phyloP scores from a whole-genome alignment of 2,113 vertebrate species.

The Phoxinus phoxinus region DNA sequence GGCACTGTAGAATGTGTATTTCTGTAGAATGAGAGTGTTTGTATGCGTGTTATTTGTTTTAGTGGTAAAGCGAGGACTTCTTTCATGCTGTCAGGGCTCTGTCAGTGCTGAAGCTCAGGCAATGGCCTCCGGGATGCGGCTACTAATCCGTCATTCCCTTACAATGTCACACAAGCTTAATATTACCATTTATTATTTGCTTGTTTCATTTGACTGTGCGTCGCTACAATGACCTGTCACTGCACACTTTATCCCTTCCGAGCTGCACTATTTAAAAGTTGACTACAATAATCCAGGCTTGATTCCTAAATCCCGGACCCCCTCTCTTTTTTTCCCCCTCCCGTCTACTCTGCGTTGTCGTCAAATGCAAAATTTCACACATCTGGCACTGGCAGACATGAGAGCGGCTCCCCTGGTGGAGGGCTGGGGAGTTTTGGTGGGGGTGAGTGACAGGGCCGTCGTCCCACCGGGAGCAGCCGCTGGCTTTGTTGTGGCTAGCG shows the following conservation, averaged over 20 bases:
- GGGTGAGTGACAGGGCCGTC: conserved; percentile 81
- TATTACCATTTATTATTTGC: conserved; percentile 83
- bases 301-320: conserved; percentile 78
- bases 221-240: conserved; percentile 79
- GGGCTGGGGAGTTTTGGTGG: conserved; percentile 1
- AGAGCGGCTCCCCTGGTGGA: conserved; percentile 49
- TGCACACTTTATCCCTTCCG: conserved; percentile 73
- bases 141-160: conserved; percentile 76
- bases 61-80: conserved; percentile 46
- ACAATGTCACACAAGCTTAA: conserved; percentile 82
- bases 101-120: conserved; percentile 25
- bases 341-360: not conserved
- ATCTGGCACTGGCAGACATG: conserved; percentile 74
- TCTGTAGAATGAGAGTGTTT: conserved; percentile 20
- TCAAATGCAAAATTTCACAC: conserved; percentile 82
- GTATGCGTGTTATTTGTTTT: conserved; percentile 35
- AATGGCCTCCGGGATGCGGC: conserved; percentile 53
- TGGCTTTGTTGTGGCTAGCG: conserved; percentile 82
- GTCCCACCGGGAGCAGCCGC: conserved; percentile 72
- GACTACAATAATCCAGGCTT: conserved; percentile 78
- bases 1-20: conserved; percentile 41
- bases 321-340: conserved; percentile 57
- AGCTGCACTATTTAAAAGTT: conserved; percentile 79
- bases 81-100: conserved; percentile 16
- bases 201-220: conserved; percentile 81